Conservation (phyloP, 2,888 invertebrate species). For the Sicus ferrugineus region DNA sequence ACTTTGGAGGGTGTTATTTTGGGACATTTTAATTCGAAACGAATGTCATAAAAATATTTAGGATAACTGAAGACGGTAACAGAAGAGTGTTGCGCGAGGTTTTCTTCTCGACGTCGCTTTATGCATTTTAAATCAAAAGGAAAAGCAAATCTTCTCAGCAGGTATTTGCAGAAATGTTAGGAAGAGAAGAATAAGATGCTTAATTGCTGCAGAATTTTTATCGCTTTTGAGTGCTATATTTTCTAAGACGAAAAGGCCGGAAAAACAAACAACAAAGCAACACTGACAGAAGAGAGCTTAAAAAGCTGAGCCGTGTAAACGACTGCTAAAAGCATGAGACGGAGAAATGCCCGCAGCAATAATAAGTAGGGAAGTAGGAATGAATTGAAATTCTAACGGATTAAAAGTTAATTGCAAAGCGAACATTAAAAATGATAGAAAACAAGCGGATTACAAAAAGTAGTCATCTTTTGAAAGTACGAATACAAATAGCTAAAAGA, state of each 20-base stretch:
- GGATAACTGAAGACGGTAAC: slow-evolving; percentile 28
- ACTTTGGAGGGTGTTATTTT: slow-evolving; percentile 31
- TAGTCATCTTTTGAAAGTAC: not conserved
- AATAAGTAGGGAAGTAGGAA: not conserved
- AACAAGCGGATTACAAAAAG: slow-evolving; percentile 2
- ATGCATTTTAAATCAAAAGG: slow-evolving; percentile 47
- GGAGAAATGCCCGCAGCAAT: not conserved
- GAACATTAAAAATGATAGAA: slow-evolving; percentile 12
- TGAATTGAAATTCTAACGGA: slow-evolving; percentile 28
- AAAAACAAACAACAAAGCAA: slow-evolving; percentile 12
- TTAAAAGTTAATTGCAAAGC: slow-evolving; percentile 36
- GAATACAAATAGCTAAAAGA: not conserved
- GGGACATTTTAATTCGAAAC: slow-evolving; percentile 52
- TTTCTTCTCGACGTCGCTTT: not conserved
- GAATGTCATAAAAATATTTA: slow-evolving; percentile 56
- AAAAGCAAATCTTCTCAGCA: not conserved
- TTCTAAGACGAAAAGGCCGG: not conserved
- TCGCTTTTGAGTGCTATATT: slow-evolving; percentile 8
- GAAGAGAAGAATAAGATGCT: slow-evolving; percentile 25
- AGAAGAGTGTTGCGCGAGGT: not conserved
- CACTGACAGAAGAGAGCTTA: slow-evolving; percentile 21
- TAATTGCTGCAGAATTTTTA: slow-evolving; percentile 32
- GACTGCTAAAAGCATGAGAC: not conserved
- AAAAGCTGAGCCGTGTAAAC: slow-evolving; percentile 6
- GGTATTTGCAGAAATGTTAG: slow-evolving; percentile 36